Evolutionary conservation across 2,888 invertebrate species (phyloP).

Genomic region (Mesochorus sp.): DNA sequence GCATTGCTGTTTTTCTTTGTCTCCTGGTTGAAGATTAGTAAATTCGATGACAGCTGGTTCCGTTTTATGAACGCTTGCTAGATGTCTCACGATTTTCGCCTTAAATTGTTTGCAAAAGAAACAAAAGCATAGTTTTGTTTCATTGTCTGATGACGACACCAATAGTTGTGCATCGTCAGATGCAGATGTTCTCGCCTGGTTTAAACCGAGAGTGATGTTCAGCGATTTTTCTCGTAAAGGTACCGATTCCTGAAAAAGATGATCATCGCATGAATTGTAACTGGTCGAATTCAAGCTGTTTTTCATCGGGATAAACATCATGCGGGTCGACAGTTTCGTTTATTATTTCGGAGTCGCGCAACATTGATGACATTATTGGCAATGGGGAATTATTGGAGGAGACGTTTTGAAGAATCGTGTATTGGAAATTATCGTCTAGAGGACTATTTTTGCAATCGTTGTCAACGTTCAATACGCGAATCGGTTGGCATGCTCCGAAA

Average conservation of each 20-base stretch:
- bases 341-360: neutral
- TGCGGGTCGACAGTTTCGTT: neutral
- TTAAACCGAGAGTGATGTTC: constrained; percentile 18
- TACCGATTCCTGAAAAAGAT: neutral
- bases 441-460: neutral
- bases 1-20: constrained; percentile 36
- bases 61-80: constrained; percentile 31
- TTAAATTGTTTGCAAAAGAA: constrained; percentile 51
- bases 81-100: constrained; percentile 53
- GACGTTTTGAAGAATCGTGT: neutral
- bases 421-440: neutral
- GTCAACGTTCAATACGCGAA: no score
- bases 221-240: neutral
- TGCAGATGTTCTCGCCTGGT: constrained; percentile 22
- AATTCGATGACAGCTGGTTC: constrained; percentile 57
- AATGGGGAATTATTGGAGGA: neutral
- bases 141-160: constrained; percentile 23
- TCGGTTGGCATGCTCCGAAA: no score
- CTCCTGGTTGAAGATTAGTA: constrained; percentile 15
- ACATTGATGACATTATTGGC: neutral
- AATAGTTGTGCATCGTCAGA: constrained; percentile 23
- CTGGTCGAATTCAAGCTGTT: no score
- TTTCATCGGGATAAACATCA: neutral
- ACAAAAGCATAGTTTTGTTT: constrained; percentile 53
- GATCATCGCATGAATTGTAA: neutral